Evolutionary conservation across 1,140 invertebrate species (phyloP).

Genomic region (Plutomurus gul): DNA sequence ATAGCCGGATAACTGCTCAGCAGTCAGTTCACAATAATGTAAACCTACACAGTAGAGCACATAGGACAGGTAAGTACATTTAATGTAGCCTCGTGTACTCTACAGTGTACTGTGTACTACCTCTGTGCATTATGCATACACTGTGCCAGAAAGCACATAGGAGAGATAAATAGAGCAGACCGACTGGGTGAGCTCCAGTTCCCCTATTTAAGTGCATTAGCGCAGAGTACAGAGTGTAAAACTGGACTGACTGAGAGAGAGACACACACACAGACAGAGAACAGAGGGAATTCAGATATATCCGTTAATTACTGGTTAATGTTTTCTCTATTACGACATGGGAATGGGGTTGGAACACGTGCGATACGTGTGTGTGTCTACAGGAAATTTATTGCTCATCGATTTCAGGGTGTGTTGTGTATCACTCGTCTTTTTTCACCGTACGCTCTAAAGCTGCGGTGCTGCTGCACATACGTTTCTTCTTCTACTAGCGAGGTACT

Average conservation of each 20-base stretch:
- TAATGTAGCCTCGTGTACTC: neutral
- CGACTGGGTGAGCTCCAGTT: neutral
- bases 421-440: neutral
- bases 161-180: neutral
- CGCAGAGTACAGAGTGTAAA: no score
- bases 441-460: no score
- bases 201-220: neutral
- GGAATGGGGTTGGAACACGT: slow-evolving; percentile 35
- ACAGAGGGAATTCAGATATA: slow-evolving; percentile 34
- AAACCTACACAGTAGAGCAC: neutral
- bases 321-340: slow-evolving; percentile 33
- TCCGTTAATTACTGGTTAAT: slow-evolving; percentile 50
- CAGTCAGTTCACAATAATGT: neutral
- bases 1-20: neutral
- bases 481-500: no score
- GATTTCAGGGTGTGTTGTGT: slow-evolving; percentile 46
- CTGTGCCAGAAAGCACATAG: neutral
- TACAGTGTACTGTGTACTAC: no score
- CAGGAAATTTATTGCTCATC: slow-evolving; percentile 48
- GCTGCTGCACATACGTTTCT: no score
- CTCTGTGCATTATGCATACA: neutral
- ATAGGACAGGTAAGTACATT: neutral
- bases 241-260: neutral
- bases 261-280: neutral
- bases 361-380: slow-evolving; percentile 18